Percentiles rank a stretch among this genome's conserved stretches.
Evolutionary conservation across 2,113 vertebrate species (phyloP).

Genomic region (Myiopsitta monachus): DNA sequence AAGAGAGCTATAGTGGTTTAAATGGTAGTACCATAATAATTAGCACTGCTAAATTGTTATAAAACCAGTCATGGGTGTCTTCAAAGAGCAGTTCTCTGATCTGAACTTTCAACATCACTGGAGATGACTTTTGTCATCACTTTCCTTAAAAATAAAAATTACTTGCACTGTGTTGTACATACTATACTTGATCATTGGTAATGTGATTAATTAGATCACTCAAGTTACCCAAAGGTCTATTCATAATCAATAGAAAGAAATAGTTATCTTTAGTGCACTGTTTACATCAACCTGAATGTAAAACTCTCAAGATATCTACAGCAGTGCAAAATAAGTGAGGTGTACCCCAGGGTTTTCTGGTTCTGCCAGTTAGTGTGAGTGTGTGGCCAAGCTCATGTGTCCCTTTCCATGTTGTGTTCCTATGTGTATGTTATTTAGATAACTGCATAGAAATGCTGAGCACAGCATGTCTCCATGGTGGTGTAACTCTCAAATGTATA

Average conservation of each 20-base stretch:
- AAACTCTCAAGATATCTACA: not conserved
- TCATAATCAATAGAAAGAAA: not conserved
- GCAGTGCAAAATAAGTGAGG: not conserved
- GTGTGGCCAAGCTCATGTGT: not conserved
- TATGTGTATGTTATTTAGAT: not conserved
- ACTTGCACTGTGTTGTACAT: not conserved
- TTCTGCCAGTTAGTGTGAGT: not conserved
- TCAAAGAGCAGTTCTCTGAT: not conserved
- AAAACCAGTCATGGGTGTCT: not conserved
- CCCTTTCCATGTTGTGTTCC: not conserved
- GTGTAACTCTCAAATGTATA: not conserved
- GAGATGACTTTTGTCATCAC: not conserved
- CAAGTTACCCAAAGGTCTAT: not conserved
- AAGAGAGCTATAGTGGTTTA: not conserved
- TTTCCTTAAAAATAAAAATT: not conserved
- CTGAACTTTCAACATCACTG: not conserved
- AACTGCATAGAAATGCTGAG: not conserved
- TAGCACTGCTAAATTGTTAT: not conserved
- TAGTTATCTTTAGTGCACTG: not conserved
- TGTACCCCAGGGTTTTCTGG: not conserved
- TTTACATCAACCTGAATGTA: not conserved
- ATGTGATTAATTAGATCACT: not conserved
- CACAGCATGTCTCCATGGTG: not conserved
- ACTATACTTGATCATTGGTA: not conserved
- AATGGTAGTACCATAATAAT: not conserved